Percentiles rank a stretch among this genome's conserved stretches.
These are phyloP conservation scores for Chiroxiphia lanceolata DNA, from an alignment of 2,797 vertebrate genomes.

Conservation along the genomic window DNA sequence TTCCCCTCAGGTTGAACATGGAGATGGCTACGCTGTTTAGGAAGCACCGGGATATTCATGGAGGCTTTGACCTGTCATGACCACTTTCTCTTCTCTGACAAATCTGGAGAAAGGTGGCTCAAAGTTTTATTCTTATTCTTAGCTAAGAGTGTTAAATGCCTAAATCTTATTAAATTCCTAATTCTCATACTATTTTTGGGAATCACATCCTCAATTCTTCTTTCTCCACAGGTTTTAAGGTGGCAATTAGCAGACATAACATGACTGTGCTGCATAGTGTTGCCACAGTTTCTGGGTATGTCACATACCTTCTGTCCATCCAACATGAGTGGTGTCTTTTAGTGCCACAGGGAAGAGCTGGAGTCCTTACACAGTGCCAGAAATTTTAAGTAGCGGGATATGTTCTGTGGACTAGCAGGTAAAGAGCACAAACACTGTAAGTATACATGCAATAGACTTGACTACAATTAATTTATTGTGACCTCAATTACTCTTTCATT, in stretches of 20 bases:
- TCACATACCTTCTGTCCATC: neutral
- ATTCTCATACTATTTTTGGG: neutral
- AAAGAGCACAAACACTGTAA: neutral
- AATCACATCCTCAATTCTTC: neutral
- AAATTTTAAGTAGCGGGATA: neutral
- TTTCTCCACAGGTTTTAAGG: neutral
- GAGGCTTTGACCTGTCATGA: neutral
- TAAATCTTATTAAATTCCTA: neutral
- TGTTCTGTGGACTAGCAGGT: neutral
- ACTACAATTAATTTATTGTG: neutral
- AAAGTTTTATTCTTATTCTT: neutral
- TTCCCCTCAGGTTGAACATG: neutral
- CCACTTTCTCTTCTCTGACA: neutral
- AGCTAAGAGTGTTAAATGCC: neutral
- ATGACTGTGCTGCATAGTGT: neutral
- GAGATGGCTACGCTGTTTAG: neutral
- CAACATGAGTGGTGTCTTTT: accelerated
- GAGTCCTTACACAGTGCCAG: neutral
- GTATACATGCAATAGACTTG: neutral
- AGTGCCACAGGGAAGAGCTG: neutral
- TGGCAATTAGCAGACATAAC: neutral
- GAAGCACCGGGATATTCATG: neutral
- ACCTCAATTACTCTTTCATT: neutral
- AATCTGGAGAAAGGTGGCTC: neutral
- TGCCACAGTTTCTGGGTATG: neutral